These are phyloP conservation scores for Bombus vancouverensis DNA, from an alignment of 1,140 invertebrate genomes.

Conservation along the genomic window DNA sequence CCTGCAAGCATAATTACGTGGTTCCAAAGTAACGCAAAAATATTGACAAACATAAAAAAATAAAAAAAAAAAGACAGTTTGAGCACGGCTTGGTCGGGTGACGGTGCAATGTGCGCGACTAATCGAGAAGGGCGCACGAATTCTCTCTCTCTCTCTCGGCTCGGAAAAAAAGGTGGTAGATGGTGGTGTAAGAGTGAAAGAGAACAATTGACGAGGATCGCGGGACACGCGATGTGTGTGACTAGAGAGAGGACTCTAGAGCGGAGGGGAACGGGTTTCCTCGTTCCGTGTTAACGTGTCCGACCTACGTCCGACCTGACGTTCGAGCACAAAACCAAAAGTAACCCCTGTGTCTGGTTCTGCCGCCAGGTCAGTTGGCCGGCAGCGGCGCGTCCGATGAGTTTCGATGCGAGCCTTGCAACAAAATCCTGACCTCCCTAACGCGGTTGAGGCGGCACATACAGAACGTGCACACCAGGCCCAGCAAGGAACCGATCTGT, in stretches of 20 bases:
- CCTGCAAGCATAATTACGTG: constrained; percentile 56
- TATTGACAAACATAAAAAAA: constrained; percentile 40
- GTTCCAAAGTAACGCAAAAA: constrained; percentile 62
- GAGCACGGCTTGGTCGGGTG: constrained; percentile 81
- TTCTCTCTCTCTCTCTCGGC: constrained; percentile 52
- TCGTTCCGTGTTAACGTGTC: constrained; percentile 27
- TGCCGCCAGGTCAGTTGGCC: constrained; percentile 82
- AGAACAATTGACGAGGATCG: constrained; percentile 39
- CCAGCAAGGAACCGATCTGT: constrained; percentile 92
- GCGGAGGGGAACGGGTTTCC: constrained; percentile 37
- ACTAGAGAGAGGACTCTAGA: constrained; percentile 51
- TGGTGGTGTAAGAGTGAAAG: constrained; percentile 62
- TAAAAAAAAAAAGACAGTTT: constrained; percentile 69
- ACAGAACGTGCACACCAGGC: constrained; percentile 93
- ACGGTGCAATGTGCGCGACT: constrained; percentile 73
- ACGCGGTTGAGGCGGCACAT: constrained; percentile 93
- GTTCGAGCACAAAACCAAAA: constrained; percentile 69
- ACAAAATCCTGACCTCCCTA: constrained; percentile 92
- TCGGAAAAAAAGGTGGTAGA: constrained; percentile 56
- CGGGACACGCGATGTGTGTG: constrained; percentile 35
- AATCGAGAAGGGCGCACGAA: constrained; percentile 73
- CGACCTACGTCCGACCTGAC: constrained; percentile 10
- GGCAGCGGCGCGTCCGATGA: constrained; percentile 86
- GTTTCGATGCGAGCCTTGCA: constrained; percentile 93
- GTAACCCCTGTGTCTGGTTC: constrained; percentile 82